These are phyloP conservation scores for Andrena bucephala DNA, from an alignment of 2,888 invertebrate genomes.

Conservation along the genomic window DNA sequence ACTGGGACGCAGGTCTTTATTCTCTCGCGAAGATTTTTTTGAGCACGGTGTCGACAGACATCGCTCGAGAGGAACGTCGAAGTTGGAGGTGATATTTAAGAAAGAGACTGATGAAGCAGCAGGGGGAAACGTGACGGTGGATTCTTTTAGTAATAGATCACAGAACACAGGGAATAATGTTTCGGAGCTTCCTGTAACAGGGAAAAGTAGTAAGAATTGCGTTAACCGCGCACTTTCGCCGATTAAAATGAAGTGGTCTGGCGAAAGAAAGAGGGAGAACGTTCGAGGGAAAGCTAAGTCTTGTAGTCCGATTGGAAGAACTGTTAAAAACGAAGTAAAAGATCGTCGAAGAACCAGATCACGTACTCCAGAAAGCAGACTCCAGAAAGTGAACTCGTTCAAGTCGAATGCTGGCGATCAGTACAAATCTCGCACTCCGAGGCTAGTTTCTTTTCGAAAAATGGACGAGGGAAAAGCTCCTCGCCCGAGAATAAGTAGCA, in stretches of 20 bases:
- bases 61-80: background rate
- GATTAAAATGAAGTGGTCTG: background rate
- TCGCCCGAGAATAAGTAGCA: background rate
- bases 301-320: constrained; percentile 2
- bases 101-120: background rate
- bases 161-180: background rate
- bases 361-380: background rate
- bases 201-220: background rate
- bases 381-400: background rate
- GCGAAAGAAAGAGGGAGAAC: background rate
- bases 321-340: background rate
- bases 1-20: background rate
- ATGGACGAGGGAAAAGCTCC: constrained; percentile 8
- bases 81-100: constrained; percentile 1
- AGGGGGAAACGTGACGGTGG: background rate
- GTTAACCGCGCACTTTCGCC: background rate
- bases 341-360: constrained; percentile 3
- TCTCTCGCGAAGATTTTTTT: background rate
- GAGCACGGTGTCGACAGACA: background rate
- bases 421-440: constrained; percentile 5
- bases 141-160: background rate
- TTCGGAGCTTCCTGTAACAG: background rate
- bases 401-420: constrained; percentile 6
- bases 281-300: constrained; percentile 31
- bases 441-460: background rate